Evolutionary conservation across 53 echinoderm and acorn worm species (phyloP).

Genomic region (Hippasteria phrygiana): DNA sequence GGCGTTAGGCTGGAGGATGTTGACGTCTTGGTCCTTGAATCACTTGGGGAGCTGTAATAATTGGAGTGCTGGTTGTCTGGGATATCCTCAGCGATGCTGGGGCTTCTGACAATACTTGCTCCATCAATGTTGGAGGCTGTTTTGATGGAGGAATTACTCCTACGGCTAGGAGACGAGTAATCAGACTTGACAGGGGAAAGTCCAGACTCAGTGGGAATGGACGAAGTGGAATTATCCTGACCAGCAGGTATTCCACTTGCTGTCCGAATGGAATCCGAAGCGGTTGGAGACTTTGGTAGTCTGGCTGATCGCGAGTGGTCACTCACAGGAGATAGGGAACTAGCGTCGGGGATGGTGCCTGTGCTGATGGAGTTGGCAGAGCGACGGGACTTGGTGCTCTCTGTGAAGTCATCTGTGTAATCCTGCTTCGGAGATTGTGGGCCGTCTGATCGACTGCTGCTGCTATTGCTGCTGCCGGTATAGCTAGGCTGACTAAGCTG

Average conservation of each 20-base stretch:
- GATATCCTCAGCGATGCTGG: conserved; percentile 79
- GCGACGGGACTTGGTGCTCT: conserved; percentile 58
- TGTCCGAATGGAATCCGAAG: conserved; percentile 67
- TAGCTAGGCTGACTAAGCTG: conserved; percentile 40
- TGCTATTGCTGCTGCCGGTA: conserved; percentile 48
- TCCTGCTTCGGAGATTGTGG: conserved; percentile 57
- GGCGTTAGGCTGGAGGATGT: conserved; percentile 4
- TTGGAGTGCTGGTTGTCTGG: conserved; percentile 58
- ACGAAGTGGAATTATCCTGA: conserved; percentile 24
- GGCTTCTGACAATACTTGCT: conserved; percentile 42
- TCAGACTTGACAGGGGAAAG: conserved; percentile 38
- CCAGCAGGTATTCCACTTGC: conserved; percentile 54
- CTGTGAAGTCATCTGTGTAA: conserved; percentile 89
- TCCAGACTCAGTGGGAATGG: conserved; percentile 46
- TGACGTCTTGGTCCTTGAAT: conserved; percentile 29
- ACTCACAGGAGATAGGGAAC: conserved; percentile 16
- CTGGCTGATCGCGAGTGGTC: conserved; percentile 19
- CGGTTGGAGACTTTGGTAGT: not conserved
- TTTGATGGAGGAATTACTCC: conserved; percentile 77
- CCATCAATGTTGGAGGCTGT: conserved; percentile 78
- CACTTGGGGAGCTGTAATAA: conserved; percentile 35
- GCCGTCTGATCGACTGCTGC: conserved; percentile 42
- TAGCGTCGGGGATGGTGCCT: conserved; percentile 28
- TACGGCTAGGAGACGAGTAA: conserved; percentile 16
- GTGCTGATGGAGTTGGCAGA: conserved; percentile 46